Conservation (phyloP, 2,113 vertebrate species). For the Struthidea cinerea region DNA sequence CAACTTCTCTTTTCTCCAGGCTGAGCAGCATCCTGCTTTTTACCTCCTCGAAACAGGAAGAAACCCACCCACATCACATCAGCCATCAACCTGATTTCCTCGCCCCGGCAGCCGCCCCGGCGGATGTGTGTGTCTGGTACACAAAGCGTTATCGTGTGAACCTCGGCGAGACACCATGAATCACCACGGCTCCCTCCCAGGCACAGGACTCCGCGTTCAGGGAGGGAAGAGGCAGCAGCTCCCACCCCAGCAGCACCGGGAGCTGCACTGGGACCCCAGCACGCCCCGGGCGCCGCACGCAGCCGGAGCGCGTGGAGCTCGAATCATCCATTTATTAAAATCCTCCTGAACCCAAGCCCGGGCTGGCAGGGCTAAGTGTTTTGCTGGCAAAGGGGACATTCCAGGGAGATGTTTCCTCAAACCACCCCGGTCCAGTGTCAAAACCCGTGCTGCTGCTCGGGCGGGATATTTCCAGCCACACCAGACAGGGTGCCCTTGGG, state of each 20-base stretch:
- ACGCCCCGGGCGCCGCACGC: neutral
- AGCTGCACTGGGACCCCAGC: neutral
- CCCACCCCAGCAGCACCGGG: neutral
- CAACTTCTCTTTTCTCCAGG: neutral
- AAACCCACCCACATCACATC: neutral
- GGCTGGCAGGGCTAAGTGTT: neutral
- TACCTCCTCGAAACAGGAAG: neutral
- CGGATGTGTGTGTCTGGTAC: neutral
- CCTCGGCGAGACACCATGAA: neutral
- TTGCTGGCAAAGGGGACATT: neutral
- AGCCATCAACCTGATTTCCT: neutral
- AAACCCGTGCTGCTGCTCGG: rapidly evolving
- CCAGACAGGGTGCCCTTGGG: neutral
- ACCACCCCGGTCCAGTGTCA: neutral
- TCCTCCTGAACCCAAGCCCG: neutral
- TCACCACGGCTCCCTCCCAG: neutral
- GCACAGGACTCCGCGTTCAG: neutral
- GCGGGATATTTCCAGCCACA: neutral
- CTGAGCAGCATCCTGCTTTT: neutral
- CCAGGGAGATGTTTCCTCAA: neutral
- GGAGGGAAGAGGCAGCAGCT: neutral
- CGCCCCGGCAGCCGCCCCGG: neutral
- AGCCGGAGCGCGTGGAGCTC: neutral
- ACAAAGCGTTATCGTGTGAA: neutral
- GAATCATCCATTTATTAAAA: neutral